phyloP scores from a whole-genome alignment of 1,140 invertebrate genomes.

The Nilaparvata lugens region DNA sequence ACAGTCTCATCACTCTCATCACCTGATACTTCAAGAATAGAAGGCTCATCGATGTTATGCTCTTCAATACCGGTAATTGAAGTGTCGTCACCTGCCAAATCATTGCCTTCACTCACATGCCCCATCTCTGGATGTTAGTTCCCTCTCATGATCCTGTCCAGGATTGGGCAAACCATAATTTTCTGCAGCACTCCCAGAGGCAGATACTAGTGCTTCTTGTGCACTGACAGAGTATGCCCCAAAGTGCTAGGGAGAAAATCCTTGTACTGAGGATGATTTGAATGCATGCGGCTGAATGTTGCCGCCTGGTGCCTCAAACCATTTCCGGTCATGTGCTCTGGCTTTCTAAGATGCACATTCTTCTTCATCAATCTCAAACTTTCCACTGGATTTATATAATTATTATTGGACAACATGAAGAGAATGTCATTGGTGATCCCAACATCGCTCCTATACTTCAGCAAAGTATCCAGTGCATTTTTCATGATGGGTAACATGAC shows the following conservation, averaged over 20 bases:
- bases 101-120: too few species aligned
- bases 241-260: neutral
- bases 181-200: constrained; percentile 7
- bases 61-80: too few species aligned
- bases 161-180: constrained; percentile 5
- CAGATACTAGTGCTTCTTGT: constrained; percentile 6
- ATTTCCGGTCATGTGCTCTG: constrained; percentile 8
- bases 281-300: constrained; percentile 3
- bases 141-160: neutral
- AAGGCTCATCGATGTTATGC: too few species aligned
- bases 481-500: constrained; percentile 3
- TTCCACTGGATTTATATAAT: neutral
- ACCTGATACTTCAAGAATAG: too few species aligned
- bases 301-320: constrained; percentile 8
- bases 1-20: too few species aligned
- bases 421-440: neutral
- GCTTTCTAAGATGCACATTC: neutral
- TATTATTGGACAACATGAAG: neutral
- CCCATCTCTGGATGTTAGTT: too few species aligned
- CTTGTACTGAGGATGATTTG: neutral
- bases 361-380: neutral
- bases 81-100: too few species aligned
- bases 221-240: constrained; percentile 7
- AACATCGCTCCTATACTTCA: neutral
- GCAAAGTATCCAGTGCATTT: neutral